Base-by-base conservation (phyloP, 2,888 invertebrate genomes). In the Trichogramma evanescens region DNA sequence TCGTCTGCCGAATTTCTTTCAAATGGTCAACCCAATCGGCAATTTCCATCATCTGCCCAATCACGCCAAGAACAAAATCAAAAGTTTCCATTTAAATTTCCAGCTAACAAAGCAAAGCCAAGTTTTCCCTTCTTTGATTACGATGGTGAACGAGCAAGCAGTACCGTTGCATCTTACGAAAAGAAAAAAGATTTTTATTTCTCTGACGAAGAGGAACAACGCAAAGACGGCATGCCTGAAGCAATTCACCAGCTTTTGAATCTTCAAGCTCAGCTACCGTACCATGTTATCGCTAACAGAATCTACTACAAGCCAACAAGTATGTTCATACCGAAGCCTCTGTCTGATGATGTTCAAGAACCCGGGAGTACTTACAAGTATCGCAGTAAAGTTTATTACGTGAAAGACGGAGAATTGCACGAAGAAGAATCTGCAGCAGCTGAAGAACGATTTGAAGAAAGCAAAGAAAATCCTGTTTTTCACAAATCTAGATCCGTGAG, bases 231-330 rank as follows among this genome's bases (percentile, higher is more conserved):
- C 26, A 75, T 74, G 73, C 76, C 76, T 0, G 56, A 53, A n/a
- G 72, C 70, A 48, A 71, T 77, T 38, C 72, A 72, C 49, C 71
- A 72, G 42, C 52, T 77, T 40, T 42, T 77, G 9, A 68, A 69
- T 8, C 72, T 70, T 53, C 77, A 77, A 49, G 71, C 76, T 0
- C 72, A 74, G 48, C 70, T 72, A 6, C 77, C 77, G 0, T 77
- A 77, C 54, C 71, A 76, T 61, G 75, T 75, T 0, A 74, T 74
- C 4, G 76, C 77, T 0, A 74, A 77, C 64, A 68, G 69, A 7
- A 77, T 77, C 43, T 8, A 56, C 3, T 74, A 73, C 59, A 70
- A 70, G 43, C 73, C 75, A 5, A 73, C 74, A 59, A 66, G 65
- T 4, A 44, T 72, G 9, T 77, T 77, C 53, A 63, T 76, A 1